Base-by-base conservation (phyloP, 1,140 invertebrate genomes). In the Trichomalopsis sarcophagae region DNA sequence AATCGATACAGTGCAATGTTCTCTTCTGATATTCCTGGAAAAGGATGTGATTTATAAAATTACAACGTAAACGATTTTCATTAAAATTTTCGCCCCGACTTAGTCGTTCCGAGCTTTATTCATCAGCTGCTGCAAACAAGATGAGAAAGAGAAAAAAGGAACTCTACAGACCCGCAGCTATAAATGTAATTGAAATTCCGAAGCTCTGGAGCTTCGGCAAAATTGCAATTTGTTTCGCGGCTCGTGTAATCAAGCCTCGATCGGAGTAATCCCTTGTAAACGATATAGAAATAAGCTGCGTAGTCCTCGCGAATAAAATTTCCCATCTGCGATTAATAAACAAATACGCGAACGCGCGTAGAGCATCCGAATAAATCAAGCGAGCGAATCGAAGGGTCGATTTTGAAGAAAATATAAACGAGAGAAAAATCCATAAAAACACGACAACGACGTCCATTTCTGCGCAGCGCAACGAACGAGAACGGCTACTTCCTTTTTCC, bases 181-280 rank as follows among this genome's bases (percentile, higher is more conserved):
- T 62, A 62, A 78, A 68, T 33, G 30, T 66, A 66, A 78, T 78
- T 78, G 55, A 78, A 78, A 78, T 78, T 78, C 47, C 76, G 55
- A 62, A 62, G 55, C 55, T n/a, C 55, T 14, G 55, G 55, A 62
- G 55, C 55, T 62, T 62, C 55, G 55, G 55, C 21, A 62, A 62
- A 62, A 62, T 62, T 62, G 21, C 55, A 62, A 62, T 62, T 62
- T 62, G 55, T 62, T 62, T 62, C 55, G 55, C 55, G 55, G 55
- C 55, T 21, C 55, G n/a, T 62, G n/a, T 62, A 62, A 62, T 62
- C 17, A 62, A 62, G 55, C 55, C 55, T 62, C 17, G 55, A 62
- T 50, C 11, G 47, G 14, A 50, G 47, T 50, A 50, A 50, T 62
- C 55, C 55, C 17, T 62, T n/a, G 33, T 36, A 36, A 4, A 62